phyloP scores from a whole-genome alignment of 2,113 vertebrate species.

The Callorhinus ursinus region DNA sequence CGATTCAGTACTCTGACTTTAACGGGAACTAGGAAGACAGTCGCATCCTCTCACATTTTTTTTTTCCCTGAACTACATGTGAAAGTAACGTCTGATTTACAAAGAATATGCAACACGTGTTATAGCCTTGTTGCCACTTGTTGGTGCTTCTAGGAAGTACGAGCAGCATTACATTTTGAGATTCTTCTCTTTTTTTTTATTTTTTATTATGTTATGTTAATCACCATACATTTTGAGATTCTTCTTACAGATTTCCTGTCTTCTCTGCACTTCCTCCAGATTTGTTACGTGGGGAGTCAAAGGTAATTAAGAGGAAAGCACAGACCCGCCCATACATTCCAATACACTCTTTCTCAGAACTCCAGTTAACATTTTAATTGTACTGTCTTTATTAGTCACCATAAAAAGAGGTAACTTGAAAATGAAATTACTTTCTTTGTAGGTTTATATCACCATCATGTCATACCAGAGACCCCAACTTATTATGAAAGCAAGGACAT shows the following conservation, averaged over 20 bases:
- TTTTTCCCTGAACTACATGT: neutral
- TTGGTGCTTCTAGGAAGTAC: neutral
- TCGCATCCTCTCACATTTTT: neutral
- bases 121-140: neutral
- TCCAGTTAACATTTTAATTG: neutral
- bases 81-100: neutral
- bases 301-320: neutral
- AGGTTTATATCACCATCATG: neutral
- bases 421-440: neutral
- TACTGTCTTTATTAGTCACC: neutral
- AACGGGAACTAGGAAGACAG: neutral
- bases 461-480: neutral
- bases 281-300: neutral
- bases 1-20: neutral
- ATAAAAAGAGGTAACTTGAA: neutral
- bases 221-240: neutral
- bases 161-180: neutral
- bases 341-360: neutral
- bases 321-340: neutral
- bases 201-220: too few species aligned
- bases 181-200: neutral
- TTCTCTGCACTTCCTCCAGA: neutral
- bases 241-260: neutral
- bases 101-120: neutral
- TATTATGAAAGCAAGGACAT: neutral